Evolutionary conservation across 2,797 vertebrate genomes (phyloP).

Genomic region (Neosalanx taihuensis): DNA sequence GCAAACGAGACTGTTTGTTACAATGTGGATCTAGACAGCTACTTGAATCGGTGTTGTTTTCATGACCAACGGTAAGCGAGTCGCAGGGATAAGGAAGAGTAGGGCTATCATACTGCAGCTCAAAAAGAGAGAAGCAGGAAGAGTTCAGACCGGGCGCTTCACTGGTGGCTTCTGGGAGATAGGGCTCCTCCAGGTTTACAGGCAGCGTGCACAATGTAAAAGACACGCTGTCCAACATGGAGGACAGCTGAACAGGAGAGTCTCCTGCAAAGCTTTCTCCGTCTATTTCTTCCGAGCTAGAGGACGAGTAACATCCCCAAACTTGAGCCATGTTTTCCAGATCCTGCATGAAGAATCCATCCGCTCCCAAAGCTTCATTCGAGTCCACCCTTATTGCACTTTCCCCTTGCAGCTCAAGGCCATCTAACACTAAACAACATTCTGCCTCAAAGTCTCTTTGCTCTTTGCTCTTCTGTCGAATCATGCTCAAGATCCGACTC

Average conservation of each 20-base stretch:
- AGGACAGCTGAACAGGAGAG: slow-evolving; percentile 88
- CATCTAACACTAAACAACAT: slow-evolving; percentile 97
- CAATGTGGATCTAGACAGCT: slow-evolving; percentile 90
- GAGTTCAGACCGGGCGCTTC: slow-evolving; percentile 86
- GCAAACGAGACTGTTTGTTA: slow-evolving; percentile 98
- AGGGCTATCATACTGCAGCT: slow-evolving; percentile 97
- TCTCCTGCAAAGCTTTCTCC: slow-evolving; percentile 94
- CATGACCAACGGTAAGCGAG: slow-evolving; percentile 83
- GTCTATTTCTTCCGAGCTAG: slow-evolving; percentile 93
- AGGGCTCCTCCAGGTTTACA: slow-evolving; percentile 79
- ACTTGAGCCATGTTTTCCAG: slow-evolving; percentile 93
- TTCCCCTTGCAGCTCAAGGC: slow-evolving; percentile 94
- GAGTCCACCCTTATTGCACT: slow-evolving; percentile 99
- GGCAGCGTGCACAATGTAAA: slow-evolving; percentile 84
- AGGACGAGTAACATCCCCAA: slow-evolving; percentile 96
- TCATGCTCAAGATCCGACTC: slow-evolving; percentile 99
- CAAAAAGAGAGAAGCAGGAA: slow-evolving; percentile 97
- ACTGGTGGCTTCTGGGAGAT: slow-evolving; percentile 83
- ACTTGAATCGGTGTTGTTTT: slow-evolving; percentile 87
- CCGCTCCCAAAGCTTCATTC: slow-evolving; percentile 84
- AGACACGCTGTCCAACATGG: slow-evolving; percentile 83
- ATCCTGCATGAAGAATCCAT: slow-evolving; percentile 90
- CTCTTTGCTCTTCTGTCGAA: slow-evolving; percentile 96
- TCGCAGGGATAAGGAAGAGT: slow-evolving; percentile 92
- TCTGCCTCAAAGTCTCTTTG: slow-evolving; percentile 92